phyloP scores from a whole-genome alignment of 2,113 vertebrate genomes.

The Petromus typicus region DNA sequence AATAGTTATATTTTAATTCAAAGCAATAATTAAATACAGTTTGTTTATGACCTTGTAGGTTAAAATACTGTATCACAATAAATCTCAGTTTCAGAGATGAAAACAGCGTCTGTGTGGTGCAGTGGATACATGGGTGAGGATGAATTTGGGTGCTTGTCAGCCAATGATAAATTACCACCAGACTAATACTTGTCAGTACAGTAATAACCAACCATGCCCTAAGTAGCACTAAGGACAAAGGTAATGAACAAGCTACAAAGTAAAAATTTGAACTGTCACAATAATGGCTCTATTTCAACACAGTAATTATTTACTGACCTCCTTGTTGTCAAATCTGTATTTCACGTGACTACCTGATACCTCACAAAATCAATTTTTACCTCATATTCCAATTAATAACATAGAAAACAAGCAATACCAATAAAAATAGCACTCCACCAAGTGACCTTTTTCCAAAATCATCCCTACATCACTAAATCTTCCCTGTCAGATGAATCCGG shows the following conservation, averaged over 20 bases:
- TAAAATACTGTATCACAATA: constrained; percentile 72
- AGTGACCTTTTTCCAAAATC: neutral
- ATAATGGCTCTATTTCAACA: constrained; percentile 63
- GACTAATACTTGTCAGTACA: constrained; percentile 81
- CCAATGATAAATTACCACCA: constrained; percentile 79
- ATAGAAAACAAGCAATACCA: neutral
- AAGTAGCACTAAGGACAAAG: constrained; percentile 74
- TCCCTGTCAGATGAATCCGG: neutral
- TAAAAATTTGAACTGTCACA: constrained; percentile 73
- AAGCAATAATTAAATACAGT: constrained; percentile 73
- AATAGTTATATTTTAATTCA: constrained; percentile 60
- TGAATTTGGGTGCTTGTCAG: constrained; percentile 78
- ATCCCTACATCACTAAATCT: neutral
- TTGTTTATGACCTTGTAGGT: constrained; percentile 54
- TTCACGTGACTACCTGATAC: constrained; percentile 51
- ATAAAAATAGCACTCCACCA: neutral
- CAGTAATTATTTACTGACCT: constrained; percentile 65
- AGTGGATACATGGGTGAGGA: constrained; percentile 67
- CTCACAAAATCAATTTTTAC: constrained; percentile 15
- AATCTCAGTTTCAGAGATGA: constrained; percentile 47
- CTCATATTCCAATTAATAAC: constrained; percentile 49
- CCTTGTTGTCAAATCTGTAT: constrained; percentile 70
- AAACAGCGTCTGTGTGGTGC: constrained; percentile 67
- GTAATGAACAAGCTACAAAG: constrained; percentile 66
- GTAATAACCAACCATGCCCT: constrained; percentile 82